Percentiles rank a stretch among this genome's conserved stretches.
These are phyloP conservation scores for Rostratula benghalensis DNA, from an alignment of 2,113 vertebrate species.

Conservation along the genomic window DNA sequence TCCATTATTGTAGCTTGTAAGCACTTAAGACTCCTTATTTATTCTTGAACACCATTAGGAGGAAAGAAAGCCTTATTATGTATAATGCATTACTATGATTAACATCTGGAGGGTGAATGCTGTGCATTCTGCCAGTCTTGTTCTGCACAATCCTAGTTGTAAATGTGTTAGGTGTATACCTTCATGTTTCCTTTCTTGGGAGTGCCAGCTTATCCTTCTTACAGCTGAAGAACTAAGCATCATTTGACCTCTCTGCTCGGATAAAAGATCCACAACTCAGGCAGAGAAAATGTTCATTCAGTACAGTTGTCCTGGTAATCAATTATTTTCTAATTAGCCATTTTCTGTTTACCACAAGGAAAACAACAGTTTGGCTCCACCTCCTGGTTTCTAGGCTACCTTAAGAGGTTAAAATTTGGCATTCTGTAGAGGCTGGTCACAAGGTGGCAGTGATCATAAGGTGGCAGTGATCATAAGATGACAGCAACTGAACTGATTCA, in stretches of 20 bases:
- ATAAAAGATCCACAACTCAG: neutral
- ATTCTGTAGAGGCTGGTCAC: neutral
- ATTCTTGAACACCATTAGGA: neutral
- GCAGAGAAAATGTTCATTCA: neutral
- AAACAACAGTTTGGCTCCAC: neutral
- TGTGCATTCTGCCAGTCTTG: neutral
- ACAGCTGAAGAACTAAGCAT: neutral
- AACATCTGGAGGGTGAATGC: neutral
- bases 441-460: neutral
- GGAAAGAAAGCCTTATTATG: neutral
- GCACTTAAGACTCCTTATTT: neutral
- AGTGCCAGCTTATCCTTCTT: neutral
- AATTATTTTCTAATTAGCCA: neutral
- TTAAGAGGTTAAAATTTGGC: neutral
- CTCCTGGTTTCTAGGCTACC: neutral
- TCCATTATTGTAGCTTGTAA: conserved; percentile 5
- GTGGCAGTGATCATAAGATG: neutral
- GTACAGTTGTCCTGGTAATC: neutral
- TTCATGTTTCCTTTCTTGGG: neutral
- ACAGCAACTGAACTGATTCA: neutral
- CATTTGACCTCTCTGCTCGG: neutral
- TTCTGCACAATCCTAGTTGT: neutral
- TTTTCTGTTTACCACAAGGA: neutral
- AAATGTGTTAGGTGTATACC: neutral
- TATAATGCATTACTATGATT: neutral